phyloP scores from a whole-genome alignment of 2,797 vertebrate species.

The Dryobates pubescens region DNA sequence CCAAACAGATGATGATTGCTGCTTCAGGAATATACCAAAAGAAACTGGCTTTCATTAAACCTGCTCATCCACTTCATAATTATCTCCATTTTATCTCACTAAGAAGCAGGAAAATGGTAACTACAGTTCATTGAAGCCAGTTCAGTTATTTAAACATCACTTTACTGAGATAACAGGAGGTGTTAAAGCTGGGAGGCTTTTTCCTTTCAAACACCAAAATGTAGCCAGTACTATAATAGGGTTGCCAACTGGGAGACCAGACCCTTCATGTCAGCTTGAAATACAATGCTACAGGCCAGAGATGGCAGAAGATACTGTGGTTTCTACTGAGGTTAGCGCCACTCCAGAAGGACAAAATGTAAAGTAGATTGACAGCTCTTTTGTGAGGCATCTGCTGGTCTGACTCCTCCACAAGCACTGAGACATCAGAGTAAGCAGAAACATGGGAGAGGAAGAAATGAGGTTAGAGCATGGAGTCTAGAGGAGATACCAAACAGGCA shows the following conservation, averaged over 20 bases:
- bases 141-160: slow-evolving; percentile 82
- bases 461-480: background rate
- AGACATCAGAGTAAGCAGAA: background rate
- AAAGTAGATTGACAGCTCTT: slow-evolving; percentile 26
- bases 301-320: background rate
- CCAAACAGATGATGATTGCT: slow-evolving; percentile 88
- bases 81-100: slow-evolving; percentile 84
- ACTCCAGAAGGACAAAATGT: slow-evolving; percentile 35
- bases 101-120: slow-evolving; percentile 79
- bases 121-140: slow-evolving; percentile 80
- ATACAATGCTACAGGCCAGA: slow-evolving; percentile 41
- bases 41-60: slow-evolving; percentile 88
- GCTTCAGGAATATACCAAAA: slow-evolving; percentile 87
- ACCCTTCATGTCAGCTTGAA: slow-evolving; percentile 46
- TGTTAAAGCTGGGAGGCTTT: slow-evolving; percentile 72
- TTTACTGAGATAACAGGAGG: slow-evolving; percentile 77
- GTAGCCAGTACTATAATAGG: slow-evolving; percentile 44
- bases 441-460: background rate
- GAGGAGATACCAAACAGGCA: background rate
- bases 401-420: slow-evolving; percentile 10
- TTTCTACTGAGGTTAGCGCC: background rate
- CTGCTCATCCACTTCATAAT: slow-evolving; percentile 86
- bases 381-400: slow-evolving; percentile 27
- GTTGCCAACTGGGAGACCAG: slow-evolving; percentile 4
- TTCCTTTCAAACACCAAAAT: slow-evolving; percentile 48